Base-by-base conservation (phyloP, 2,888 invertebrate genomes). In the Hololepta plana region DNA sequence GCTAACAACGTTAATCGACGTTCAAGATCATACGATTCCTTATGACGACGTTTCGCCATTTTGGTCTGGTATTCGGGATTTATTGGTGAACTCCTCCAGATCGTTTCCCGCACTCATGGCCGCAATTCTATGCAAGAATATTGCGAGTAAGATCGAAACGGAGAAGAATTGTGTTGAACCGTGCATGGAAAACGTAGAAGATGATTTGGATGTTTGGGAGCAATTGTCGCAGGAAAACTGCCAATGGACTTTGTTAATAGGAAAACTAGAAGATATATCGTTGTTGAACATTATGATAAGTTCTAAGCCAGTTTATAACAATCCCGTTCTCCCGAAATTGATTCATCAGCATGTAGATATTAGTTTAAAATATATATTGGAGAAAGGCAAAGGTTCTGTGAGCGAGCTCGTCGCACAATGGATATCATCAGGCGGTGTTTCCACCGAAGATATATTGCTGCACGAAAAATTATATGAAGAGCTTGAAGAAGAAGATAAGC, bases 391-490 rank as follows among this genome's bases (percentile, higher is more conserved):
- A 60, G 88, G 90, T 16, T 79, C 81, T n/a, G 72, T 91, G 5
- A 80, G 85, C 1, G 90, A 91, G 51, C 55, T 87, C 27, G 76
- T 87, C 21, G 80, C 87, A 1, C 76, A 77, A 46, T 91, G 90
- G 85, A 58, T 90, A 12, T 72, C 75, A 26, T 62, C 70, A 11
- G 65, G 73, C 37, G 77, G 80, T 7, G 57, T 81, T 4, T 59
- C 72, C 42, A 80, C 84, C 0, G 55, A 62, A 34, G 59, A 62
- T 32, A 52, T 75, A 24, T 47, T 67, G 8, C 57, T 63, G 8
- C 63, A 66, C 34, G 65, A 68, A 12, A 23, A 27, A 16, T 20
- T 12, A 23, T 50, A 49, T 26, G 41, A 51, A 22, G 32, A 29
- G 25, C 35, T 38, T n/a, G 28, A 20, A 26, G 26, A 12, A 26